Evolutionary conservation across 2,113 vertebrate genomes (phyloP), one percentile per base, ranked within the genome.

Genomic region (Sinocyclocheilus rhinocerous): DNA sequence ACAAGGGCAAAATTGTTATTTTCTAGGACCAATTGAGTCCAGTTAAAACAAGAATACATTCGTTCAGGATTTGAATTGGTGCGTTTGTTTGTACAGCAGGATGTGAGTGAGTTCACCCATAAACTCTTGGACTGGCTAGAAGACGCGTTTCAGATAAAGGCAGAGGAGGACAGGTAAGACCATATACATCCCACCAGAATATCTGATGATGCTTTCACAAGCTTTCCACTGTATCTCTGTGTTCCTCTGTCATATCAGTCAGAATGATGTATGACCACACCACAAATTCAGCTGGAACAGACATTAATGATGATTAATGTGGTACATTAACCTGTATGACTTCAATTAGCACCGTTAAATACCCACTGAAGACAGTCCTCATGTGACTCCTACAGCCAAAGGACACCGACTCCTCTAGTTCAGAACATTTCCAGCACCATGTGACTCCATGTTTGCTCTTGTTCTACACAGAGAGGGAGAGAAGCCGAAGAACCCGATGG

Each of bases 401-500:
- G 65, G 67, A 72, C 81, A 15, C 67, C 42, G 63, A 36, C 45
- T 73, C 11, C 9, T 61, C 75, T 15, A 63, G 80, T 70, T 8
- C 26, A 48, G 48, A 42, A n/a, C 76, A 85, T 63, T 87, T 81
- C 36, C 81, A 36, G 36, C 29, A 4, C 24, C 2, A 3, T 48
- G 29, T 73, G 45, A 81, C 52, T 50, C 50, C 76, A 45, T 82
- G 24, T 87, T 61, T 86, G 18, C 63, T 85, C 72, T 16, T 76
- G 45, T 83, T 81, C n/a, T 89, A 91, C 88, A 86, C 92, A 99
- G 98, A 92, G 97, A 98, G 93, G 97, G 96, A 89, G 97, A 99
- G 84, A 99, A 97, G 94, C 97, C 97, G 92, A 99, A 99, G 95
- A 99, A 99, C 87, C 98, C 98, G 1, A 99, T 99, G 98, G 97